Percentiles rank a stretch among this genome's conserved stretches.
Conservation (phyloP, 2,113 vertebrate species). For the Oreocharis arfaki region DNA sequence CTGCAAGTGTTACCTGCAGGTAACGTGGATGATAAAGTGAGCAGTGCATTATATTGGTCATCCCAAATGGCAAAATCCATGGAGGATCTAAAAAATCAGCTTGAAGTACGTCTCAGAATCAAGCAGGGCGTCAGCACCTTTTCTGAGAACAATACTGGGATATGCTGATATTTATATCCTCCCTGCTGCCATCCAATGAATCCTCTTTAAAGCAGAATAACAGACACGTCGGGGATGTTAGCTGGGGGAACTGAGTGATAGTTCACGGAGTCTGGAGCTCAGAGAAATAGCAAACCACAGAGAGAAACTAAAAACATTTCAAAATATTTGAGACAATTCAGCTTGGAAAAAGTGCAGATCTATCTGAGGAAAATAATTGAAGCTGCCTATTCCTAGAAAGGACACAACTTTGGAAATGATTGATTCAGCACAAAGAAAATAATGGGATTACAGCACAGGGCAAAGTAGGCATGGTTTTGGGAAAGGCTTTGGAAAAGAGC, state of each 20-base stretch:
- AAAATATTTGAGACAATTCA: background rate
- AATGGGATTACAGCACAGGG: background rate
- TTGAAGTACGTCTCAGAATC: background rate
- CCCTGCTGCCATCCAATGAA: background rate
- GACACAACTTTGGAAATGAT: background rate
- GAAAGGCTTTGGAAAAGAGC: background rate
- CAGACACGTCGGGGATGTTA: background rate
- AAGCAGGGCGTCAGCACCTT: background rate
- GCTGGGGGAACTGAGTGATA: background rate
- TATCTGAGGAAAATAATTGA: background rate
- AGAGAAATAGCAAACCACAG: background rate
- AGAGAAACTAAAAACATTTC: background rate
- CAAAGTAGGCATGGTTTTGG: background rate
- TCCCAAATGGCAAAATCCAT: background rate
- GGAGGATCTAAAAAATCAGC: background rate
- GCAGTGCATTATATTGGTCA: background rate
- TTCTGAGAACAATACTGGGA: background rate
- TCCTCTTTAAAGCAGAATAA: conserved; percentile 2
- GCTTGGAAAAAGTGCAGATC: background rate
- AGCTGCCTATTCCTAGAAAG: background rate
- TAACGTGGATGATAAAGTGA: background rate
- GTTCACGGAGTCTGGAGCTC: background rate
- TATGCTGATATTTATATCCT: conserved; percentile 17
- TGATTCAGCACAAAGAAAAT: background rate
- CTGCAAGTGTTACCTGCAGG: background rate